phyloP scores from a whole-genome alignment of 2,888 invertebrate species.

The Flabesymbios commensalis region DNA sequence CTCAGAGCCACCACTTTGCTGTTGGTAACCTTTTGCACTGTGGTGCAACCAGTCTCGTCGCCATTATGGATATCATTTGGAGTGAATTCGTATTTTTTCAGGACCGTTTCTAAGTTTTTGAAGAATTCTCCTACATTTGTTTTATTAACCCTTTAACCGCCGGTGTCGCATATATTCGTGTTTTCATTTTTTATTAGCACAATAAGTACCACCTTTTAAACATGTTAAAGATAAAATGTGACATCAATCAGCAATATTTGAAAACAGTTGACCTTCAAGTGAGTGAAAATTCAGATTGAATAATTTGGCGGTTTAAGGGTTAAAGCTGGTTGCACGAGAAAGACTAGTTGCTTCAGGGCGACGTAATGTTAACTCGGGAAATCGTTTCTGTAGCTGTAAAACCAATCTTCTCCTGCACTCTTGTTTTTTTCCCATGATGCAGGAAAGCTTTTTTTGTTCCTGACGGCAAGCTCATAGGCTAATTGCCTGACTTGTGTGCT shows the following conservation, averaged over 20 bases:
- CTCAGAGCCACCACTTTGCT: constrained; percentile 13
- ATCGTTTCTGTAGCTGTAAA: not conserved
- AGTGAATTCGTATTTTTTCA: not conserved
- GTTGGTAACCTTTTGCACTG: constrained; percentile 2
- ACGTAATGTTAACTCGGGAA: too few species aligned
- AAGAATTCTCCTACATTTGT: not conserved
- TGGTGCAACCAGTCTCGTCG: constrained; percentile 7
- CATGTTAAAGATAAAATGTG: too few species aligned
- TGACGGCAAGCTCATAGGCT: not conserved
- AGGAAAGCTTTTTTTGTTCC: not conserved
- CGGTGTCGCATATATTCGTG: too few species aligned
- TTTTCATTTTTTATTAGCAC: too few species aligned
- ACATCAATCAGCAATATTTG: too few species aligned
- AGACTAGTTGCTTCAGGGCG: too few species aligned
- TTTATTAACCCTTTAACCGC: not conserved
- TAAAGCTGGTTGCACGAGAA: too few species aligned
- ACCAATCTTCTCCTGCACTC: not conserved
- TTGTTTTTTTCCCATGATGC: not conserved
- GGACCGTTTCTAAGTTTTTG: not conserved
- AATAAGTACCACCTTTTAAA: too few species aligned
- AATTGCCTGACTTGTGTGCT: not conserved
- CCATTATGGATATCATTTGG: constrained; percentile 2
- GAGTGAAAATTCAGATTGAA: too few species aligned
- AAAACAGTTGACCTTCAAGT: too few species aligned
- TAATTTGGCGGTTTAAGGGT: too few species aligned